phyloP scores from a whole-genome alignment of 2,113 vertebrate species.

The Pontoporia blainvillei region DNA sequence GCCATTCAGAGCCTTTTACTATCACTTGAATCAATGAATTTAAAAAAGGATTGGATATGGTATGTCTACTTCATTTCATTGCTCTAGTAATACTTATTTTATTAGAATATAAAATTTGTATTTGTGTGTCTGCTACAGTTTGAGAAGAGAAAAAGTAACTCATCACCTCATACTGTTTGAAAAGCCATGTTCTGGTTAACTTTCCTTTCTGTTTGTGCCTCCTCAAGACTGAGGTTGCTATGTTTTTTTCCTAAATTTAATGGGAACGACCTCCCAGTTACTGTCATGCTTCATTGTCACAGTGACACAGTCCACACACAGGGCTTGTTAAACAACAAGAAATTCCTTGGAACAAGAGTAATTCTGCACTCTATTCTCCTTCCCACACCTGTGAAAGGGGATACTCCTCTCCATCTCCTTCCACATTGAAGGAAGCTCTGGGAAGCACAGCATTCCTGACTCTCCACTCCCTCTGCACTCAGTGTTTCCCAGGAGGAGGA shows the following conservation, averaged over 20 bases:
- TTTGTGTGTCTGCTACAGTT: not conserved
- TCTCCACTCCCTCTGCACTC: not conserved
- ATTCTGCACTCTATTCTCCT: not conserved
- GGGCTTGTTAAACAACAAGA: not conserved
- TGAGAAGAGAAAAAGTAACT: not conserved
- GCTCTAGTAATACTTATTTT: not conserved
- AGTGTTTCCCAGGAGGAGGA: not conserved
- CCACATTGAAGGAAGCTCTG: not conserved
- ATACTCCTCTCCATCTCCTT: not conserved
- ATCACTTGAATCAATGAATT: not conserved
- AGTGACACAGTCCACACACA: not conserved
- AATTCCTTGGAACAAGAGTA: too few relatives aligned
- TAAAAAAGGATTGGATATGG: not conserved
- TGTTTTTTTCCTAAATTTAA: not conserved
- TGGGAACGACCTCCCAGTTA: not conserved
- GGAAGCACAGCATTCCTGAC: not conserved
- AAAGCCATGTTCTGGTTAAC: not conserved
- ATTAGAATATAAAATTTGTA: not conserved
- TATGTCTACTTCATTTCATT: not conserved
- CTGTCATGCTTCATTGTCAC: rapidly evolving
- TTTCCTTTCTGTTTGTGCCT: not conserved
- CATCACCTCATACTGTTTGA: not conserved
- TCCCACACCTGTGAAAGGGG: not conserved
- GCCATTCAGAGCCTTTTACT: not conserved
- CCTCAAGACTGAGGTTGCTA: not conserved